Evolutionary conservation across 2,888 invertebrate genomes (phyloP).

Genomic region (Clanis bilineata): DNA sequence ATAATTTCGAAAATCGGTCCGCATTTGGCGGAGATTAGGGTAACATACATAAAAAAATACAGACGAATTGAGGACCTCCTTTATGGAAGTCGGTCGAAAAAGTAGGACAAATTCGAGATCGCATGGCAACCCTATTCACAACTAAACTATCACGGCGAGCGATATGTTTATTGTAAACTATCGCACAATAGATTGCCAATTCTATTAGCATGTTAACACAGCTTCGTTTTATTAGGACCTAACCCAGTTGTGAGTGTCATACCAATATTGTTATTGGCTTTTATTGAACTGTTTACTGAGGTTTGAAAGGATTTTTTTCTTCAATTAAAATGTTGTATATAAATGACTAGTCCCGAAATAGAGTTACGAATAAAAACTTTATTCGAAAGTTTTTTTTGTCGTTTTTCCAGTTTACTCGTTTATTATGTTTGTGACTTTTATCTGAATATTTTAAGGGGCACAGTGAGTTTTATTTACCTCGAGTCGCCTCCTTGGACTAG

Average conservation of each 20-base stretch:
- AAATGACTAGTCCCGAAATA: background rate
- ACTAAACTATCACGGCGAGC: background rate
- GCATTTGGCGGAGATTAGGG: too few relatives aligned
- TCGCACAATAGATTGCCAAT: slow-evolving; percentile 11
- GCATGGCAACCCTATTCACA: background rate
- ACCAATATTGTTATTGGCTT: background rate
- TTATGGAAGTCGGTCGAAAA: too few relatives aligned
- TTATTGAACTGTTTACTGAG: background rate
- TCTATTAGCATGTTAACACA: slow-evolving; percentile 4
- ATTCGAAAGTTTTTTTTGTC: background rate
- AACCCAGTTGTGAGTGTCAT: background rate
- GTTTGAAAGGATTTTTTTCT: background rate
- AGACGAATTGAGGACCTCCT: too few relatives aligned
- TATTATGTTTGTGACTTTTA: background rate
- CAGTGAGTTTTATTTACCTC: background rate
- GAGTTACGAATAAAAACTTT: background rate
- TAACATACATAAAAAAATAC: too few relatives aligned
- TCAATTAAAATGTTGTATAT: background rate
- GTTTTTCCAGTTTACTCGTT: background rate
- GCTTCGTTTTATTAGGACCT: background rate
- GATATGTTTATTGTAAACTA: background rate
- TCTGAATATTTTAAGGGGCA: too few relatives aligned
- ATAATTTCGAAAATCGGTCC: too few relatives aligned
- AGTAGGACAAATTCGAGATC: background rate
- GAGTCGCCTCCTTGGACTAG: too few relatives aligned